Evolutionary conservation across 2,888 invertebrate species (phyloP).

Genomic region (Alcis repandata): DNA sequence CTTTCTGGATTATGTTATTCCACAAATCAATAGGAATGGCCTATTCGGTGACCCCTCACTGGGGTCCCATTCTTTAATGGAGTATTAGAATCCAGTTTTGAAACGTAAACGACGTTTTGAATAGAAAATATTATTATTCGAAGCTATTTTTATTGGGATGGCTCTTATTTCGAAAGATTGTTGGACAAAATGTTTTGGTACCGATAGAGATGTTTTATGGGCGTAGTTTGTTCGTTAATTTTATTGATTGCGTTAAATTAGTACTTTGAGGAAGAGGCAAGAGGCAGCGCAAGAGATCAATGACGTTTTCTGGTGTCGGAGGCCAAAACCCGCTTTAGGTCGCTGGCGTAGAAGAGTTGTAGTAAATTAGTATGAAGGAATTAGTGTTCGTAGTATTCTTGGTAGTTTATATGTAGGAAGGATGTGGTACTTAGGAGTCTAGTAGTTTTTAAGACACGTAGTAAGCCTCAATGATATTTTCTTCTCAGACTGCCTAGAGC

Average conservation of each 20-base stretch:
- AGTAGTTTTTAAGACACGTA: not conserved
- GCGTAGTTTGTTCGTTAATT: slow-evolving; percentile 2
- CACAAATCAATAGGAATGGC: slow-evolving; percentile 44
- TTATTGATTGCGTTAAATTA: not conserved
- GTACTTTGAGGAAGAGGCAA: too few relatives aligned
- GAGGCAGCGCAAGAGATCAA: too few relatives aligned
- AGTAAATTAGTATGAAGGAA: not conserved
- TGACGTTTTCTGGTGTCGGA: too few relatives aligned
- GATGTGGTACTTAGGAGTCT: too few relatives aligned
- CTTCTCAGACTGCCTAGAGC: too few relatives aligned
- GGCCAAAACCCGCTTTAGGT: too few relatives aligned
- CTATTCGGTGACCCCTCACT: slow-evolving; percentile 41
- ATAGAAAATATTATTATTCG: slow-evolving; percentile 37
- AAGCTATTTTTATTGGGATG: slow-evolving; percentile 25
- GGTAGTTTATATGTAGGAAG: too few relatives aligned
- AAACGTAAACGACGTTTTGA: slow-evolving; percentile 39
- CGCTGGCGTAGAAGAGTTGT: too few relatives aligned
- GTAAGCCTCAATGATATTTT: too few relatives aligned
- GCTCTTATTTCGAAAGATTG: slow-evolving; percentile 23
- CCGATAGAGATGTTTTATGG: slow-evolving; percentile 10
- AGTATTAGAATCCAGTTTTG: slow-evolving; percentile 43
- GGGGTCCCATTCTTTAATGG: slow-evolving; percentile 35
- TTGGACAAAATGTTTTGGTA: slow-evolving; percentile 7
- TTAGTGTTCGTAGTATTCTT: too few relatives aligned
- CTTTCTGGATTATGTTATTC: slow-evolving; percentile 48